These are phyloP conservation scores for Brachypodius melanocephalos DNA, from an alignment of 2,113 vertebrate species.

Conservation along the genomic window DNA sequence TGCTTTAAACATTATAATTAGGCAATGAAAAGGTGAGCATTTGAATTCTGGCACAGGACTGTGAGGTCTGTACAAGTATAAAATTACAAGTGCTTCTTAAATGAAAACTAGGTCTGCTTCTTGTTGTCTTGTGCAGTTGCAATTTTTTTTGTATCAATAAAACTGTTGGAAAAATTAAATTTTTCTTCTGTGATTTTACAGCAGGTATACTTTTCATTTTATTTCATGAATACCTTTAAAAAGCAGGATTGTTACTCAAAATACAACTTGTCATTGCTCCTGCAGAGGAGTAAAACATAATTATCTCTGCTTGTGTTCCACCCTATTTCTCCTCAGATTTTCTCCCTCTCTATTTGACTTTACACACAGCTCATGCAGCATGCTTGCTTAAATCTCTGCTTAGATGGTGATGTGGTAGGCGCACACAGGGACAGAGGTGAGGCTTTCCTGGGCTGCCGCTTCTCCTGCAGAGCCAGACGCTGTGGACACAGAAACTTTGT, in stretches of 20 bases:
- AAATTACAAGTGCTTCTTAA: not conserved
- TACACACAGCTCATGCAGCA: not conserved
- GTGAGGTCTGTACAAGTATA: not conserved
- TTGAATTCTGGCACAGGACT: not conserved
- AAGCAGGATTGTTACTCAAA: not conserved
- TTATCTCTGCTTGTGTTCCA: not conserved
- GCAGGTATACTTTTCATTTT: not conserved
- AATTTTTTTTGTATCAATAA: not conserved
- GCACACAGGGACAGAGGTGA: not conserved
- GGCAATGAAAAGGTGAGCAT: not conserved
- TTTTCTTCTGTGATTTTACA: not conserved
- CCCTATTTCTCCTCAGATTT: not conserved
- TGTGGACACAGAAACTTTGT: not conserved
- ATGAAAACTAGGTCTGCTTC: not conserved
- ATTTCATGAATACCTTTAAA: not conserved
- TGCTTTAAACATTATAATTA: not conserved
- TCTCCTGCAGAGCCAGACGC: not conserved
- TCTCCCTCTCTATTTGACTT: not conserved
- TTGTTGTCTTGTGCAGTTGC: not conserved
- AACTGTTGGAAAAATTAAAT: not conserved
- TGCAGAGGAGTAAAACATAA: not conserved
- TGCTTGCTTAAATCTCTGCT: not conserved
- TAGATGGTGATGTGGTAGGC: not conserved
- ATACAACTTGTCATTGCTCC: not conserved
- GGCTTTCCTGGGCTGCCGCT: not conserved